phyloP scores from a whole-genome alignment of 1,140 invertebrate species.

The Marisa cornuarietis region DNA sequence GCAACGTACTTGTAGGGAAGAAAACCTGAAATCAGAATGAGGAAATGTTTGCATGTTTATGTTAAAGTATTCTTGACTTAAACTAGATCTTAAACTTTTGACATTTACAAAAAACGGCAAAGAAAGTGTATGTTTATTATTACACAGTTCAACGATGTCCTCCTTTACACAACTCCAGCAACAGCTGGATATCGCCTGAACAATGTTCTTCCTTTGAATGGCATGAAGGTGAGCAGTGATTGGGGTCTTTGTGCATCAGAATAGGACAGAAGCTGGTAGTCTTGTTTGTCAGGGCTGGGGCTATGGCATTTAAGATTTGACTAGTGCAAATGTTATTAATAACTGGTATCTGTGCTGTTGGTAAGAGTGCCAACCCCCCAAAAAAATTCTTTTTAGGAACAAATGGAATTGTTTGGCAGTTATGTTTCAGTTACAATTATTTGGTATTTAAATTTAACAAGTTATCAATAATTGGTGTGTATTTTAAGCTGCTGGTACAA shows the following conservation, averaged over 20 bases:
- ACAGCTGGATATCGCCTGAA: slow-evolving; percentile 69
- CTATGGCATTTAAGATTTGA: too few species aligned
- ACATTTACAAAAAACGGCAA: not conserved
- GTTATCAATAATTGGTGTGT: too few species aligned
- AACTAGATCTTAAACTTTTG: not conserved
- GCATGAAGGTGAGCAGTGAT: slow-evolving; percentile 72
- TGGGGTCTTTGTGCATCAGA: not conserved
- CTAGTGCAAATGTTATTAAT: too few species aligned
- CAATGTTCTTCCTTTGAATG: slow-evolving; percentile 72
- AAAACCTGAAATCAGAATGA: not conserved
- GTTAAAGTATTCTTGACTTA: not conserved
- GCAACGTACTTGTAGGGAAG: too few species aligned
- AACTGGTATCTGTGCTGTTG: too few species aligned
- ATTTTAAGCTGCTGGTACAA: too few species aligned
- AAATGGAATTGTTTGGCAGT: too few species aligned
- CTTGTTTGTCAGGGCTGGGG: too few species aligned
- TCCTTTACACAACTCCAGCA: slow-evolving; percentile 72
- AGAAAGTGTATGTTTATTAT: slow-evolving; percentile 34
- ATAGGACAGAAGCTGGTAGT: not conserved
- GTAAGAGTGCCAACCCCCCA: too few species aligned
- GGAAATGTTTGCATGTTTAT: not conserved
- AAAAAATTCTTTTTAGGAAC: too few species aligned
- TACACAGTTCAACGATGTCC: slow-evolving; percentile 77
- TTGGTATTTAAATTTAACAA: too few species aligned
- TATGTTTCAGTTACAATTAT: too few species aligned